Conservation (phyloP, 2,797 vertebrate species). For the Sebastes flavidus region DNA sequence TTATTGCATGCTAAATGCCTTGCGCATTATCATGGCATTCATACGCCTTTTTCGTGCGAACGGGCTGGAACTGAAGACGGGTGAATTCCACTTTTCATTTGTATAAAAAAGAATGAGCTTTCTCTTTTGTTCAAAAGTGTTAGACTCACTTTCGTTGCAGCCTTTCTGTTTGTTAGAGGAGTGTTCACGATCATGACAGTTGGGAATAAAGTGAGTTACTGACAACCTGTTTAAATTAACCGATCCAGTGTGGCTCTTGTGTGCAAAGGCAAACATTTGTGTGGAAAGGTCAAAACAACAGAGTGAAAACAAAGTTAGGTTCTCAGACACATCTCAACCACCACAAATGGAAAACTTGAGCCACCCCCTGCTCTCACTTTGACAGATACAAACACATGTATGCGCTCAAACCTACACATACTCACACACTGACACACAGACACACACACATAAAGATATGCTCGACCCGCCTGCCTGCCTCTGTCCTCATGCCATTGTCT, state of each 20-base stretch:
- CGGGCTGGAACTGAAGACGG: background rate
- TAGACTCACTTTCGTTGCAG: background rate
- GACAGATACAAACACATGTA: constrained; percentile 59
- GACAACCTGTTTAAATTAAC: constrained; percentile 18
- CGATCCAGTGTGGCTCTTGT: constrained; percentile 8
- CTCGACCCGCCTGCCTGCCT: constrained; percentile 69
- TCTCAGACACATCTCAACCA: constrained; percentile 59
- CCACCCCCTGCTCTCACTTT: constrained; percentile 72
- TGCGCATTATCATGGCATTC: too few species aligned
- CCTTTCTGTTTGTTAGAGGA: background rate
- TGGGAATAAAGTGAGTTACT: constrained; percentile 2
- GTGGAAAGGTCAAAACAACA: constrained; percentile 56
- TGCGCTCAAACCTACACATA: constrained; percentile 42
- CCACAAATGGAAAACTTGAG: constrained; percentile 68
- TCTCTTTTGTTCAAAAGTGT: background rate
- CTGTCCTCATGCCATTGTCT: constrained; percentile 80
- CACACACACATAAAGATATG: constrained; percentile 32
- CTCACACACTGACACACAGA: constrained; percentile 37
- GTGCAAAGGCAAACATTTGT: constrained; percentile 20
- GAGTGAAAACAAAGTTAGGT: constrained; percentile 45
- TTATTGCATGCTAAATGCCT: too few species aligned
- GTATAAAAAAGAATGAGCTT: background rate
- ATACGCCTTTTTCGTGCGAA: too few species aligned
- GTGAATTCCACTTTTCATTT: background rate
- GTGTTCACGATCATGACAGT: background rate